Evolutionary conservation across 2,888 invertebrate genomes (phyloP), one percentile per base, ranked within the genome.

Genomic region (Lomographa bimaculata): DNA sequence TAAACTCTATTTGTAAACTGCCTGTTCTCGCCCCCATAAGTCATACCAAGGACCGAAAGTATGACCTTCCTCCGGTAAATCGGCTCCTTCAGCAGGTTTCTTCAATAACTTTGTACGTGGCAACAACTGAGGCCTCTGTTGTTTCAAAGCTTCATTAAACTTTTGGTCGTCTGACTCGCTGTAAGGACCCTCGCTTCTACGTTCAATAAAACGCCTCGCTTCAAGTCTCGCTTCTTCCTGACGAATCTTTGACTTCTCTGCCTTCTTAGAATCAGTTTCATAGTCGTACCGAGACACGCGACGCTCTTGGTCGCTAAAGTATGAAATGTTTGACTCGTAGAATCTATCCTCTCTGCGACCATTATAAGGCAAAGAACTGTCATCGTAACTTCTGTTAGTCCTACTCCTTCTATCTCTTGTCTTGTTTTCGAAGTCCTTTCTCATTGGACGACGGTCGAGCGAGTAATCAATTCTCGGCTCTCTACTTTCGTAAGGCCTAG

Each of bases 31-130:
- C 14, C 93, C 96, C 96, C 96, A 96, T 47, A 96, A 90, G 79
- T 96, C 96, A 68, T 96, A 96, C 96, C 96, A 96, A 0, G 96
- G 96, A 0, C 96, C 96, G 71, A 95, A 96, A 54, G 93, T 93
- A 64, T 94, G 95, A 5, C 92, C 92, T 38, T 91, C 91, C 62
- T 91, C 90, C 30, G 87, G 87, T 45, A 90, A 76, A 54, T 90
- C 90, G 39, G 65, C 75, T 40, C 77, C 79, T 42, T 89, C 89
- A 7, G 71, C 73, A 25, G 91, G 76, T 53, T 91, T 90, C 64
- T 94, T 92, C 30, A 93, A 77, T 26, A 94, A 76, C 68, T 94
- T 94, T 1, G 94, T 94, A 39, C 94, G 90, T 0, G 94, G 94
- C 25, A 94, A 79, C 37, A 94, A 82, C 61, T 91, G 91, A 16